A percentile compares a stretch with the other conserved stretches of the same genome.
Conservation (phyloP, 2,888 invertebrate genomes). For the Priapulus caudatus region DNA sequence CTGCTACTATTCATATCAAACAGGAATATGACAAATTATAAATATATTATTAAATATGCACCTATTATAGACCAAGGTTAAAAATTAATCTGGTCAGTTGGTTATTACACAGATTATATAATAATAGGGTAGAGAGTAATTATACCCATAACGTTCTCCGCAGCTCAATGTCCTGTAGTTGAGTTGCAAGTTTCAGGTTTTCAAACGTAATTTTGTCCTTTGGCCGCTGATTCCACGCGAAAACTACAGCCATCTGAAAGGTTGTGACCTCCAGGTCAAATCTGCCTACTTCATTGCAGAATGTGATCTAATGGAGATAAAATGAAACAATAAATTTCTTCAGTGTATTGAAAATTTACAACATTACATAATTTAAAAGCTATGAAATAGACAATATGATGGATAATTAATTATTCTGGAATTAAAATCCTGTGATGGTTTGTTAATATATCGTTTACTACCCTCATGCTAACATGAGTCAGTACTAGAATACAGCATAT, state of each 20-base stretch:
- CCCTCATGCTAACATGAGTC: too few relatives aligned
- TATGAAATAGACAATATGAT: constrained; percentile 8
- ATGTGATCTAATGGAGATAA: constrained; percentile 57
- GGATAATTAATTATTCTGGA: too few relatives aligned
- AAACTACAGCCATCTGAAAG: constrained; percentile 98
- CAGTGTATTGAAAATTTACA: background rate
- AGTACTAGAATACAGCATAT: too few relatives aligned
- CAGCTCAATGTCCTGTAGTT: constrained; percentile 87
- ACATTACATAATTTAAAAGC: constrained; percentile 14
- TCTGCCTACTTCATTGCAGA: constrained; percentile 76
- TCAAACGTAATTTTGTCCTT: constrained; percentile 87
- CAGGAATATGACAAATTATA: constrained; percentile 4
- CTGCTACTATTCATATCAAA: too few relatives aligned
- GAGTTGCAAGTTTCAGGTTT: constrained; percentile 87
- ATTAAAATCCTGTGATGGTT: too few relatives aligned
- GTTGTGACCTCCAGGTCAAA: constrained; percentile 98
- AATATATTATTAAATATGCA: constrained; percentile 5
- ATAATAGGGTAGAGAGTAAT: too few relatives aligned
- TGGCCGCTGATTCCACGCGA: constrained; percentile 96
- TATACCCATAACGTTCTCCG: constrained; percentile 77
- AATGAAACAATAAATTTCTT: background rate
- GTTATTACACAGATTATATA: too few relatives aligned
- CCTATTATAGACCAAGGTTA: too few relatives aligned
- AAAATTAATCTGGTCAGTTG: too few relatives aligned
- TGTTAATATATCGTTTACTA: too few relatives aligned